Base-by-base conservation (phyloP, 2,113 vertebrate genomes). In the Nipponia nippon region DNA sequence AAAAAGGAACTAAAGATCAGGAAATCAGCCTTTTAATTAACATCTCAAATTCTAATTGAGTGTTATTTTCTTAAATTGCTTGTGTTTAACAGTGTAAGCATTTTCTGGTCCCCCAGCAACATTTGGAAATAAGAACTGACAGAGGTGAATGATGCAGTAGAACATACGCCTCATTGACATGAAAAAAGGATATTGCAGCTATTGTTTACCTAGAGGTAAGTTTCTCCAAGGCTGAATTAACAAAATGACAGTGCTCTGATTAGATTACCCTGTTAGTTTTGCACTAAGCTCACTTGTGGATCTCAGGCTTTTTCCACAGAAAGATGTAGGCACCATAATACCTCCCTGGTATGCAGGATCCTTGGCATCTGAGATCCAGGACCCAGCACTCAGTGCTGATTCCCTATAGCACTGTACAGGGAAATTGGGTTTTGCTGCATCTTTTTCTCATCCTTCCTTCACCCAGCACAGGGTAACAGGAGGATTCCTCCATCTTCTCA, bases 151-250 rank as follows among this genome's bases (percentile, higher is more conserved):
- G 65, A 25, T 76, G 67, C 73, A 70, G 66, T 69, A 73, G 36
- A 94, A 83, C 70, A 56, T 58, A 61, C n/a, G 73, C 63, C 71
- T 88, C 71, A 72, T 1, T 61, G 82, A 78, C 82, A 77, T 36
- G 89, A 78, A 67, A 67, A 87, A 85, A 30, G 34, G 36, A 40
- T 88, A 70, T 85, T 96, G 53, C 30, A 73, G 82, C 40, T 90
- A 61, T 86, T 88, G 58, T 56, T 88, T 95, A 92, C 82, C 46
- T 16, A 71, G n/a, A 84, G 29, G 34, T 78, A 88, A 70, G 16
- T 46, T 92, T 77, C 71, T 95, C 36, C 62, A 71, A 90, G 82
- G 62, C 25, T 94, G 70, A 95, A 76, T 88, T 87, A 87, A 83
- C 47, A 72, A 87, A 90, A 79, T 34, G 22, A 26, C 12, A 22